A percentile compares a stretch with the other conserved stretches of the same genome.
These are phyloP conservation scores for Echeneis naucrates DNA, from an alignment of 2,797 vertebrate genomes.

Conservation along the genomic window DNA sequence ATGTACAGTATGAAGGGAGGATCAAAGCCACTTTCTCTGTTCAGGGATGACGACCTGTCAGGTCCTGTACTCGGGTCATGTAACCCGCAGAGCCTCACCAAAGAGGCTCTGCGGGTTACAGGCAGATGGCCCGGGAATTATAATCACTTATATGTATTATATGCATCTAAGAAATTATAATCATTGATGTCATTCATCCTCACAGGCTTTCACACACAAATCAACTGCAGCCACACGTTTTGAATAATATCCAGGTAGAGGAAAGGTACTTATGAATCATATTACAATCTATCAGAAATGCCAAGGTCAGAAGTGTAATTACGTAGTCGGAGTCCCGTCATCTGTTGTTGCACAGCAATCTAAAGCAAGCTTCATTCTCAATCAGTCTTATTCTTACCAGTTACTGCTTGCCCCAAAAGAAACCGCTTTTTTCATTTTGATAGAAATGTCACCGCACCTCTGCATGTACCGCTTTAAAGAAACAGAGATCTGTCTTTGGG, in stretches of 20 bases:
- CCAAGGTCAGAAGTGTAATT: conserved; percentile 20
- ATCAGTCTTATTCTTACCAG: conserved; percentile 13
- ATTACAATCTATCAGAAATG: neutral
- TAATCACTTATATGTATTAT: neutral
- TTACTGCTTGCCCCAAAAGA: neutral
- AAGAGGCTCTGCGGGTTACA: neutral
- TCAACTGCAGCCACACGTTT: no score
- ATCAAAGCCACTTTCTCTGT: no score
- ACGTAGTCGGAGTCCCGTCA: conserved; percentile 7
- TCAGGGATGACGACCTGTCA: neutral
- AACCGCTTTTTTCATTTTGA: neutral
- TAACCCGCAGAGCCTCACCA: neutral
- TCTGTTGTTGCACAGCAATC: neutral
- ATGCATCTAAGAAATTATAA: neutral
- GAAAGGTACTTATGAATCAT: neutral
- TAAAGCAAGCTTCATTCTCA: neutral
- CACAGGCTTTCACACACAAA: neutral
- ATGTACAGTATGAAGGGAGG: neutral
- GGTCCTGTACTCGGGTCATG: neutral
- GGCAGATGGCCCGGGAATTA: neutral
- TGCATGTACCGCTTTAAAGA: neutral
- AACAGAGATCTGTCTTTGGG: no score
- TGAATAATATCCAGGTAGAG: neutral
- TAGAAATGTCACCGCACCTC: neutral
- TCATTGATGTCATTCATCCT: neutral